Base-by-base conservation (phyloP, 2,888 invertebrate species). In the Psylliodes chrysocephalus region DNA sequence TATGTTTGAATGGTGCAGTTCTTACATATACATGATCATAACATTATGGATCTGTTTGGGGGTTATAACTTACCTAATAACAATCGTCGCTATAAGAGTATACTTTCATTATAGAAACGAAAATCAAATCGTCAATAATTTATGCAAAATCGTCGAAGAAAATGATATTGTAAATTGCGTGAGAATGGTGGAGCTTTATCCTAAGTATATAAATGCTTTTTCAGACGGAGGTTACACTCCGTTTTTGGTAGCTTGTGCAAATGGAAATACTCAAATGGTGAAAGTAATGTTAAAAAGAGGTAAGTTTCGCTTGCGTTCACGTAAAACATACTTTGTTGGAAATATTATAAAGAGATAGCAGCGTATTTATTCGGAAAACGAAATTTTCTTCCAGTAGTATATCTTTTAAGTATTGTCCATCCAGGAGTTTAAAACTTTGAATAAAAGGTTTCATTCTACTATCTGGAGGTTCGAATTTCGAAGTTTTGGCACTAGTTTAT, bases 231-330 rank as follows among this genome's bases (percentile, higher is more conserved):
- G 75, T 47, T 75, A 75, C 49, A 75, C 74, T 1, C 74, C 75
- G 10, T 75, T 75, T 66, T 66, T 72, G 57, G 64, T 75, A 30
- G 80, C 78, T 3, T 79, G 79, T 67, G 73, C 75, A 17, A 73
- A 69, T 51, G 78, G 76, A 15, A 74, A 77, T 56, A 76, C 77
- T 5, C 75, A 74, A 47, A 28, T 79, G n/a, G 76, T 79, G 0
- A 76, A 71, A 60, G 64, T 70, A 38, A 77, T 79, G 78, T 60
- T 79, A 52, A 67, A 65, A 35, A 72, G 66, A 57, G 73, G 73
- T 71, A 69, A 67, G 18, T 38, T 14, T 22, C 22, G 22, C n/a
- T n/a, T n/a, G n/a, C n/a, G n/a, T n/a, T n/a, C n/a, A n/a, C n/a
- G n/a, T n/a, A n/a, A n/a, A n/a, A n/a, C n/a, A n/a, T n/a, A n/a